phyloP scores from a whole-genome alignment of 2,113 vertebrate species.

The Thryonomys swinderianus region DNA sequence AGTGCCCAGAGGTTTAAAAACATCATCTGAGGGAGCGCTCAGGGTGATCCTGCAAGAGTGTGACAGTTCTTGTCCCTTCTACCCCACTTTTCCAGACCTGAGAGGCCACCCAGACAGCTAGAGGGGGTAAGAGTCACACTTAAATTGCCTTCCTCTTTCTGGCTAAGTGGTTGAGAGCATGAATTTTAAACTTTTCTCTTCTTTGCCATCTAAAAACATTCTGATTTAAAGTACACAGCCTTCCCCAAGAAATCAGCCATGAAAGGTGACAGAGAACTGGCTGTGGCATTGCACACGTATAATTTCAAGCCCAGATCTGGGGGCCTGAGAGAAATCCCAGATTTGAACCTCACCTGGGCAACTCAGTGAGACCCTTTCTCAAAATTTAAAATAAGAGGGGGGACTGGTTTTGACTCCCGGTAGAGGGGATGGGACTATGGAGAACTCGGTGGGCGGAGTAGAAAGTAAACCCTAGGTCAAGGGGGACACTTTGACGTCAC shows the following conservation, averaged over 20 bases:
- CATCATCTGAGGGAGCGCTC: not conserved
- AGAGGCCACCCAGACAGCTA: not conserved
- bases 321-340: not conserved
- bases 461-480: not conserved
- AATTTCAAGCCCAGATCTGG: not conserved
- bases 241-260: not conserved
- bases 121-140: not conserved
- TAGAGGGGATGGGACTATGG: not conserved
- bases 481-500: too few relatives aligned
- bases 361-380: not conserved
- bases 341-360: not conserved
- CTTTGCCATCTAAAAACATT: not conserved
- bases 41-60: accelerated
- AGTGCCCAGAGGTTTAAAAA: not conserved
- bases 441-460: not conserved
- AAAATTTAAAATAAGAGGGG: not conserved
- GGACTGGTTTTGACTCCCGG: not conserved
- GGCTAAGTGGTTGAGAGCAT: not conserved
- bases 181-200: not conserved
- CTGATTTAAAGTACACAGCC: not conserved
- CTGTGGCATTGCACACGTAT: not conserved
- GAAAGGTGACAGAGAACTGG: not conserved
- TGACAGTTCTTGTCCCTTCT: not conserved
- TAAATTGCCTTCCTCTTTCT: not conserved
- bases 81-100: not conserved